Evolutionary conservation across 35 echinoderm and acorn worm genomes (phyloP), one percentile per base, ranked within the genome.

Genomic region (Heliocidaris erythrogramma): DNA sequence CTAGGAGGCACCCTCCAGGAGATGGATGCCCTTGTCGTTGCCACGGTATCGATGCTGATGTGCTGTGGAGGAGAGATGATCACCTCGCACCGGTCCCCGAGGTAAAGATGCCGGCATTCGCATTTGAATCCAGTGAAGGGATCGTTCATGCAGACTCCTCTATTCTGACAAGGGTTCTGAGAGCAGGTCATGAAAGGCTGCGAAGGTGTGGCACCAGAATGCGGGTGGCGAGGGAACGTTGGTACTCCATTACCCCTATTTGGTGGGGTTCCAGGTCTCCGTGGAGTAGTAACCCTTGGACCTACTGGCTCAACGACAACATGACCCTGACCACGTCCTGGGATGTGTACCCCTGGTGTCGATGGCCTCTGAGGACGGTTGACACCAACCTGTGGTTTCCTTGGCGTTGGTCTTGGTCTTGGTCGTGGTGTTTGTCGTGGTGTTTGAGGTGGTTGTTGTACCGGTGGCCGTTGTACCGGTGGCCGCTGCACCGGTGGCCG

Each of bases 51-150:
- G 30, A 97, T 69, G 32, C 59, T 94, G 88, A 98, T 84, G 84
- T 98, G 93, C 87, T 98, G 85, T 8, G 97, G 97, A 50, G 96
- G 52, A 59, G 95, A 94, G 31, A 96, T 53, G 31, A 98, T 86
- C 9, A 95, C 21, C 59, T 98, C 96, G 32, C 97, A 98, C 7
- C 31, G 88, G 2, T 85, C 92, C 5, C 97, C 97, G 13, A 96
- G 35, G 48, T 96, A 98, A 4, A 96, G 94, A 85, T 95, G 91
- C 16, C 94, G 91, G 88, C 97, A 98, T 53, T 92, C 89, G 86
- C 96, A 96, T 17, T 21, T 42, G 92, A 91, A 94, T 90, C 93
- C 52, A 27, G 59, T 92, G 53, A 92, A 49, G 12, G 29, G 21
- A 50, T 94, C 88, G 8, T 95, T 30, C 14, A 59, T 59, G 88